Conservation (phyloP, 2,113 vertebrate species). For the Entomyzon cyanotis region DNA sequence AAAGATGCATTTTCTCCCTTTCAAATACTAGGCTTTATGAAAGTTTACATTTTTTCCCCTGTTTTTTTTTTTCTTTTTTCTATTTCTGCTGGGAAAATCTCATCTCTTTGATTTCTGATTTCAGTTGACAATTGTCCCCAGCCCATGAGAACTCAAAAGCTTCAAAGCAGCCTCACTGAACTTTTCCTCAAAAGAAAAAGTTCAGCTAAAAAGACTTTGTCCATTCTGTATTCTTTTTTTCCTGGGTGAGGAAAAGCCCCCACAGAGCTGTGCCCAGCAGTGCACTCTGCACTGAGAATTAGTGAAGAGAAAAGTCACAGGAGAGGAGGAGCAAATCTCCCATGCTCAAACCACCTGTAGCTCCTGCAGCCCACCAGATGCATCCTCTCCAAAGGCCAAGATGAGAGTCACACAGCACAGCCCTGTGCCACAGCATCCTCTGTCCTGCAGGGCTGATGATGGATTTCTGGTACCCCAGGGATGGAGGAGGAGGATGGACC, state of each 20-base stretch:
- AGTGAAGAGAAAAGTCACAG: not conserved
- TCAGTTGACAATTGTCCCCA: not conserved
- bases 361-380: not conserved
- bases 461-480: not conserved
- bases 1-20: not conserved
- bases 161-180: not conserved
- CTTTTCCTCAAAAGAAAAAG: not conserved
- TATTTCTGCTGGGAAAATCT: not conserved
- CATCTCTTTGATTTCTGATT: not conserved
- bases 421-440: not conserved
- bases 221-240: not conserved
- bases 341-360: not conserved
- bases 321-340: not conserved
- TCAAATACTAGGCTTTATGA: not conserved
- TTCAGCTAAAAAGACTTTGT: not conserved
- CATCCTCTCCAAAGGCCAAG: not conserved
- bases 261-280: not conserved
- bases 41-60: not conserved
- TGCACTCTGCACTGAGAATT: not conserved
- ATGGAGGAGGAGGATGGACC: not conserved
- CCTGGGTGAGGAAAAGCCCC: not conserved
- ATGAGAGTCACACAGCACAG: not conserved
- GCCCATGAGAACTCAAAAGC: not conserved
- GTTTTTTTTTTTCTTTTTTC: no score
- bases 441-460: not conserved